A percentile compares a stretch with the other conserved stretches of the same genome.
phyloP scores from a whole-genome alignment of 2,113 vertebrate genomes.

The Rousettus leschenaultii region DNA sequence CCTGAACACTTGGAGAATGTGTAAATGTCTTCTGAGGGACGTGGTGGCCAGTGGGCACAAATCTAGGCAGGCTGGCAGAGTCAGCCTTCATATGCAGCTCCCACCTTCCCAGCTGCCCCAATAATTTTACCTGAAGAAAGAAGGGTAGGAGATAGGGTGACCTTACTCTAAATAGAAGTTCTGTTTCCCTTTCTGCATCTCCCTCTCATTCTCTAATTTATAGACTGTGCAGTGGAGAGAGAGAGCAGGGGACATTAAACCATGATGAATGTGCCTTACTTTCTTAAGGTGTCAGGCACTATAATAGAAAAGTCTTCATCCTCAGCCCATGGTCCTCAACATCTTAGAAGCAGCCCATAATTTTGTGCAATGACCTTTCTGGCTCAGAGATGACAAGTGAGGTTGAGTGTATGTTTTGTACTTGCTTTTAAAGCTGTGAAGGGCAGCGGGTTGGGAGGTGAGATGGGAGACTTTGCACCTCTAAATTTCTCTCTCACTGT shows the following conservation, averaged over 20 bases:
- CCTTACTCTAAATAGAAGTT: conserved; percentile 57
- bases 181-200: neutral
- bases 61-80: conserved; percentile 41
- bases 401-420: neutral
- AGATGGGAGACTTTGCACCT: neutral
- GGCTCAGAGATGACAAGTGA: conserved; percentile 1
- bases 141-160: neutral
- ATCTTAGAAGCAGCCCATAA: neutral
- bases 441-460: neutral
- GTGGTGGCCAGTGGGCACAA: conserved; percentile 21
- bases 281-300: neutral
- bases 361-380: conserved; percentile 21
- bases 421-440: neutral
- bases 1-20: neutral
- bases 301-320: conserved; percentile 33
- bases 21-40: neutral
- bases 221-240: neutral
- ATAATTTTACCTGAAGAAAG: conserved; percentile 45
- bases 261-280: neutral
- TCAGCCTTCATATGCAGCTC: neutral
- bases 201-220: conserved; percentile 57
- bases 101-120: conserved; percentile 30
- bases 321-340: neutral
- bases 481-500: neutral
- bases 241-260: neutral